Percentiles rank a stretch among this genome's conserved stretches.
Conservation (phyloP, 2,113 vertebrate species). For the Puma concolor region DNA sequence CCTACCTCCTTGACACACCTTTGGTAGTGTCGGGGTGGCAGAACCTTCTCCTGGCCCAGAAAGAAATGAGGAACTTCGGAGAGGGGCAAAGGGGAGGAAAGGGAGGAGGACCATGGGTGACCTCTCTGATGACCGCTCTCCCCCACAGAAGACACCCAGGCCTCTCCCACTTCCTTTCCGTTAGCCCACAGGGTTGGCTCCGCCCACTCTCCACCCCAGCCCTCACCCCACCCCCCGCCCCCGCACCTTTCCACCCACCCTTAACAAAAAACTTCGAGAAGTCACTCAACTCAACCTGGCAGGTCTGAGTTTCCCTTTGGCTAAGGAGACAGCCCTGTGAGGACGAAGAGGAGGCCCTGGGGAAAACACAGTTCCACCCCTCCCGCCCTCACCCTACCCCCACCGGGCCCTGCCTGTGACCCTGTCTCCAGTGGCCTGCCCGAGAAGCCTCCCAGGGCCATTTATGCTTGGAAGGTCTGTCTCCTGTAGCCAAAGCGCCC, state of each 20-base stretch:
- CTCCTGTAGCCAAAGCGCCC: background rate
- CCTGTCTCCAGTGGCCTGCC: background rate
- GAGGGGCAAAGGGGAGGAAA: constrained; percentile 56
- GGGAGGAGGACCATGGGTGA: constrained; percentile 56
- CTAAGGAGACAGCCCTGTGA: background rate
- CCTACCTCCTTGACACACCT: background rate
- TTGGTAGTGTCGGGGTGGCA: constrained; percentile 6
- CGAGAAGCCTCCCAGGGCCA: constrained; percentile 12
- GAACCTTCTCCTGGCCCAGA: constrained; percentile 28
- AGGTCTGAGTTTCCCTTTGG: background rate
- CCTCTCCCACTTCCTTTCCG: constrained; percentile 81
- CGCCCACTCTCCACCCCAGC: constrained; percentile 53
- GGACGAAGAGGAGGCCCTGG: background rate
- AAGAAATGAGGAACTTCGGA: constrained; percentile 73
- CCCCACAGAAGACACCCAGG: constrained; percentile 72
- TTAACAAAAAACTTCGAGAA: constrained; percentile 37
- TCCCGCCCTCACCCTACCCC: background rate
- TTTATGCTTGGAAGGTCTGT: constrained; percentile 63
- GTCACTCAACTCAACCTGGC: background rate
- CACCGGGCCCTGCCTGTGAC: background rate
- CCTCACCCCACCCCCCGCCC: background rate
- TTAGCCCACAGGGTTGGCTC: constrained; percentile 77
- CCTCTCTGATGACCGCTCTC: constrained; percentile 76
- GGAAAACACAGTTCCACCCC: background rate
- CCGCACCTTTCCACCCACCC: constrained; percentile 63